A percentile compares a stretch with the other conserved stretches of the same genome.
Conservation (phyloP, 30 jellyfish, hydroid and myxozoan genomes). For the Hydractinia symbiolongicarpus region DNA sequence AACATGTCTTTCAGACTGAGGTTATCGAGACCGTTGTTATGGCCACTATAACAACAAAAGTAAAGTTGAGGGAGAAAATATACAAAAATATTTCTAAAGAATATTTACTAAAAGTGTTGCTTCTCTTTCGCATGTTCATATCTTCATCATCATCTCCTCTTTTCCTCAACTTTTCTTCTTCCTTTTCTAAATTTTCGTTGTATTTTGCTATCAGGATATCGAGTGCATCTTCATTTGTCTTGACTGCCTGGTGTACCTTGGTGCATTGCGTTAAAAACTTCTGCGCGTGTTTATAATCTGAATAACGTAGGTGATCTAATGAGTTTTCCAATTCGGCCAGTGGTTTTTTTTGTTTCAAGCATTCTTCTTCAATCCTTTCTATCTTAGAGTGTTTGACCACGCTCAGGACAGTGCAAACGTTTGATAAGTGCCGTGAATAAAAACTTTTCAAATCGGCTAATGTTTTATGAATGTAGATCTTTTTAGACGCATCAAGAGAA, state of each 20-base stretch:
- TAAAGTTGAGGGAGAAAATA: background rate
- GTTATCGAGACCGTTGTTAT: too few species aligned
- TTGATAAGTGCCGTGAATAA: conserved; percentile 16
- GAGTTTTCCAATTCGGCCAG: conserved; percentile 6
- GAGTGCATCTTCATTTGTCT: conserved; percentile 10
- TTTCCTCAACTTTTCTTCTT: background rate
- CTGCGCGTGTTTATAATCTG: conserved; percentile 11
- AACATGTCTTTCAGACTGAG: background rate
- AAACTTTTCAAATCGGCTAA: background rate
- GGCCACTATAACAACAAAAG: too few species aligned
- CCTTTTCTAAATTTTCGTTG: background rate
- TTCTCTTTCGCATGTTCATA: background rate
- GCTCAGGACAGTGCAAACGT: conserved; percentile 27
- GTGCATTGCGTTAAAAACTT: conserved; percentile 19
- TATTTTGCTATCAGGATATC: conserved; percentile 16
- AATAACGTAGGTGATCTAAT: background rate
- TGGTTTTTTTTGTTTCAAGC: background rate
- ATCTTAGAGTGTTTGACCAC: conserved; percentile 19
- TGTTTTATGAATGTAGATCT: conserved; percentile 3
- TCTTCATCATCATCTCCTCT: background rate
- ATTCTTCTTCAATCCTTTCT: background rate
- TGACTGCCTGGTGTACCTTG: background rate
- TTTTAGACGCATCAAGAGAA: background rate
- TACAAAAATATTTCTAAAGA: background rate
- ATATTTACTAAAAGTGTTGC: conserved; percentile 4